Conservation (phyloP, 2,888 invertebrate genomes). For the Dryobota labecula region DNA sequence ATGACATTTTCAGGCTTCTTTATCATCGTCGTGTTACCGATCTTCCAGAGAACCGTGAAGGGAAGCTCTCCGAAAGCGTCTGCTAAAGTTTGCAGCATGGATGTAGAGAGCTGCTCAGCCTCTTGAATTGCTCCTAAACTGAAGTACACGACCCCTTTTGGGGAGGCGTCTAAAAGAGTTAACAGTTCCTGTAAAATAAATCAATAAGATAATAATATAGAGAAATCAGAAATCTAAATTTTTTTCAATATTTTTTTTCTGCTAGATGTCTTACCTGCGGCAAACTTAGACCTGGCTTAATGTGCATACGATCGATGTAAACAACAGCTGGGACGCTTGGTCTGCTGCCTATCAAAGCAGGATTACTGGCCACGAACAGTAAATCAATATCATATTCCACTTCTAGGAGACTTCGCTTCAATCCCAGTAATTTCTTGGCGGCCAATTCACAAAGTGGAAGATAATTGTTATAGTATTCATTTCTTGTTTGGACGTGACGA, state of each 20-base stretch:
- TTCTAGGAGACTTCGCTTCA: slow-evolving; percentile 79
- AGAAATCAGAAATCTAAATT: neutral
- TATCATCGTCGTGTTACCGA: slow-evolving; percentile 82
- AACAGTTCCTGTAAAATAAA: slow-evolving; percentile 79
- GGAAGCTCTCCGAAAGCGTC: slow-evolving; percentile 87
- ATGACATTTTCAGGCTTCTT: slow-evolving; percentile 85
- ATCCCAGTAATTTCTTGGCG: slow-evolving; percentile 80
- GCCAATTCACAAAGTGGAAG: slow-evolving; percentile 81
- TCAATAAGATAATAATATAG: neutral
- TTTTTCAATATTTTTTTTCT: no score
- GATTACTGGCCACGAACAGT: slow-evolving; percentile 83
- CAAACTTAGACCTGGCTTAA: slow-evolving; percentile 78
- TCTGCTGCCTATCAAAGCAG: slow-evolving; percentile 81
- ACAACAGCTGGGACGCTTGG: slow-evolving; percentile 82
- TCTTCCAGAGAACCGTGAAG: slow-evolving; percentile 89
- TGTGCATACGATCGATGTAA: slow-evolving; percentile 84
- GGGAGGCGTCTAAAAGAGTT: slow-evolving; percentile 79
- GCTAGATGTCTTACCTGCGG: slow-evolving; percentile 74
- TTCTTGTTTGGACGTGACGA: slow-evolving; percentile 77
- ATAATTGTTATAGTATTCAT: slow-evolving; percentile 82
- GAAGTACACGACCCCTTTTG: slow-evolving; percentile 87
- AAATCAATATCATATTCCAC: slow-evolving; percentile 86
- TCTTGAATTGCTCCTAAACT: slow-evolving; percentile 89
- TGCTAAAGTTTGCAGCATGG: slow-evolving; percentile 80
- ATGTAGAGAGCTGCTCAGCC: slow-evolving; percentile 80